Conservation (phyloP, 2,888 invertebrate genomes). For the Drosophila borealis region DNA sequence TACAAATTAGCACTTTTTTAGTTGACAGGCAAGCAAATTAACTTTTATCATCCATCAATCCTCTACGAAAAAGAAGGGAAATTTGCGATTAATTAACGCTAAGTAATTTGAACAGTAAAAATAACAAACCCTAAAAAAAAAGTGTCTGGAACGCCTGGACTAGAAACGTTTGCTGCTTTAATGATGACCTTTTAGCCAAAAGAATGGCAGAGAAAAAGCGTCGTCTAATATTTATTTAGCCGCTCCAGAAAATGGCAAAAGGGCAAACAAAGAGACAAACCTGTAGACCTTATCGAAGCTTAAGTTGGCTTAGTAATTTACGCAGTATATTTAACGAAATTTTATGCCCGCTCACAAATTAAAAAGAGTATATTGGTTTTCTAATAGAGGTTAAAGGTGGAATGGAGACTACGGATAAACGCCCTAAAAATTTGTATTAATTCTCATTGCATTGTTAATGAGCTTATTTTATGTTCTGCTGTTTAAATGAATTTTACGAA, state of each 20-base stretch:
- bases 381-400: too few species aligned
- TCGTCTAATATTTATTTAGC: conserved; percentile 65
- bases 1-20: conserved; percentile 14
- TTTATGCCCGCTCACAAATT: not conserved
- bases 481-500: not conserved
- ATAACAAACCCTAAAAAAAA: conserved; percentile 10
- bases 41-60: conserved; percentile 63
- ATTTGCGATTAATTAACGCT: conserved; percentile 74
- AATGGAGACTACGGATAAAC: too few species aligned
- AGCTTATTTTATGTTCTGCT: conserved; percentile 1
- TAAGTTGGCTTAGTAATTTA: conserved; percentile 42
- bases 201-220: conserved; percentile 47
- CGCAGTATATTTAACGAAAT: conserved; percentile 47
- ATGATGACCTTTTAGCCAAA: conserved; percentile 50
- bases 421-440: not conserved
- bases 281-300: conserved; percentile 23
- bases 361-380: conserved; percentile 7
- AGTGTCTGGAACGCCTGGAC: conserved; percentile 35
- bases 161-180: conserved; percentile 60
- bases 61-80: conserved; percentile 33
- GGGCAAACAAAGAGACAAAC: conserved; percentile 22
- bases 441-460: not conserved
- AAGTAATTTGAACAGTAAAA: conserved; percentile 41
- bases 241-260: conserved; percentile 9
- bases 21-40: conserved; percentile 43